Evolutionary conservation across 2,888 invertebrate species (phyloP).

Genomic region (Aproaerema taeniolella): DNA sequence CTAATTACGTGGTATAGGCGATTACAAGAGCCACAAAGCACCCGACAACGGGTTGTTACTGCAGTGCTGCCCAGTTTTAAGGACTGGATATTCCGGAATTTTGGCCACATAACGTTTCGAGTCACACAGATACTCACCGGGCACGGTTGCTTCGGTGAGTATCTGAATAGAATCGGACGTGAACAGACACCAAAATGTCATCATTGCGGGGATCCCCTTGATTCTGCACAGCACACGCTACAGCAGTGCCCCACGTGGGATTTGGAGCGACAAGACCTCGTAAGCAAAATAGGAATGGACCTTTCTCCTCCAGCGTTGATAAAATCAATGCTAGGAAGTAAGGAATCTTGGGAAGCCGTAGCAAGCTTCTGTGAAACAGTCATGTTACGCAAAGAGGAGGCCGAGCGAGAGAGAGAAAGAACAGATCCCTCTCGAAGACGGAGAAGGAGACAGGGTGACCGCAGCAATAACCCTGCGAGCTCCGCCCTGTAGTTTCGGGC

Average conservation of each 20-base stretch:
- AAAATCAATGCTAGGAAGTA: constrained; percentile 1
- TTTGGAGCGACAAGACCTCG: background rate
- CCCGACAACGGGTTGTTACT: background rate
- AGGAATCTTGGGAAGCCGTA: constrained; percentile 3
- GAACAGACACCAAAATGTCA: constrained; percentile 3
- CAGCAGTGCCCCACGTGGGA: constrained; percentile 5
- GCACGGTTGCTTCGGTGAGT: constrained; percentile 12
- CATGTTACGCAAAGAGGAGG: background rate
- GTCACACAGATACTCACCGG: constrained; percentile 5
- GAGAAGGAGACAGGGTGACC: background rate
- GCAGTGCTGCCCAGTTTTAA: background rate
- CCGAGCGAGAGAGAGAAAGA: background rate
- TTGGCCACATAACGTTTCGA: background rate
- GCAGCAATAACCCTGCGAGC: too few relatives aligned
- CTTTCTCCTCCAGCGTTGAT: constrained; percentile 9
- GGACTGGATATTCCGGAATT: background rate
- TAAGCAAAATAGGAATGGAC: background rate
- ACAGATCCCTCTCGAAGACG: background rate
- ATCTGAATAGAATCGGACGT: constrained; percentile 8
- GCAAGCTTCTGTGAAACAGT: background rate
- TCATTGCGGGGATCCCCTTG: background rate
- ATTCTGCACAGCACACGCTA: constrained; percentile 7
- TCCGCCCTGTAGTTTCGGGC: background rate
- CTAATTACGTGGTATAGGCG: background rate
- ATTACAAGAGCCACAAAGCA: background rate